phyloP scores from a whole-genome alignment of 1,140 invertebrate species.

The Diorhabda elongata region DNA sequence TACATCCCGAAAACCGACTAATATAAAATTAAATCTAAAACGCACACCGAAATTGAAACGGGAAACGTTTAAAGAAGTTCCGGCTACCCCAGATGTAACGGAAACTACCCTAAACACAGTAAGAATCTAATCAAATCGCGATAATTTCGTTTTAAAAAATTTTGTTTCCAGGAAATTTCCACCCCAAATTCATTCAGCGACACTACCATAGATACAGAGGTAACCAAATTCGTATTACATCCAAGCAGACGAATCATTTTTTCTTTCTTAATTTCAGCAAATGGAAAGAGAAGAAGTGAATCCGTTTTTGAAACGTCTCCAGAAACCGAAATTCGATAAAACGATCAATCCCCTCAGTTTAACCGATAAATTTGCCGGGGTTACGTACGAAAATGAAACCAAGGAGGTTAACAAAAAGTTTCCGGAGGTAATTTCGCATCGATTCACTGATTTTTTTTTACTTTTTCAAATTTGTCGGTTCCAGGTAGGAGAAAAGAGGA shows the following conservation, averaged over 20 bases:
- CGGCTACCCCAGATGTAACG: too few relatives aligned
- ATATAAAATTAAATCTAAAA: conserved; percentile 16
- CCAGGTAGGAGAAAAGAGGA: conserved; percentile 38
- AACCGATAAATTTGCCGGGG: conserved; percentile 33
- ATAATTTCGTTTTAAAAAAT: too few relatives aligned
- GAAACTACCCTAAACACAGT: too few relatives aligned
- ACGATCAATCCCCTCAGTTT: conserved; percentile 33
- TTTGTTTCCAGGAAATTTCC: too few relatives aligned
- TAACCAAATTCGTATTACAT: too few relatives aligned
- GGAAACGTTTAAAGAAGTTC: too few relatives aligned
- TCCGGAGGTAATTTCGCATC: conserved; percentile 16
- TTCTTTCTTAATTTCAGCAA: neutral
- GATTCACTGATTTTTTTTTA: neutral
- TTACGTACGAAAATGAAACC: conserved; percentile 23
- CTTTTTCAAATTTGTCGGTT: conserved; percentile 1
- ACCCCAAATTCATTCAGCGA: too few relatives aligned
- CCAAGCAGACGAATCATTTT: too few relatives aligned
- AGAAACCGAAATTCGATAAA: conserved; percentile 24
- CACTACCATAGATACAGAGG: too few relatives aligned
- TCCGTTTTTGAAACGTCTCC: conserved; percentile 26
- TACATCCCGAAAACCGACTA: conserved; percentile 7
- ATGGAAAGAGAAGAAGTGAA: conserved; percentile 5
- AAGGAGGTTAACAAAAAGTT: conserved; percentile 24
- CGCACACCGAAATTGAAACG: conserved; percentile 9
- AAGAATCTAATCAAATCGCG: too few relatives aligned